These are phyloP conservation scores for Daubentonia madagascariensis DNA, from an alignment of 2,113 vertebrate genomes.

Conservation along the genomic window DNA sequence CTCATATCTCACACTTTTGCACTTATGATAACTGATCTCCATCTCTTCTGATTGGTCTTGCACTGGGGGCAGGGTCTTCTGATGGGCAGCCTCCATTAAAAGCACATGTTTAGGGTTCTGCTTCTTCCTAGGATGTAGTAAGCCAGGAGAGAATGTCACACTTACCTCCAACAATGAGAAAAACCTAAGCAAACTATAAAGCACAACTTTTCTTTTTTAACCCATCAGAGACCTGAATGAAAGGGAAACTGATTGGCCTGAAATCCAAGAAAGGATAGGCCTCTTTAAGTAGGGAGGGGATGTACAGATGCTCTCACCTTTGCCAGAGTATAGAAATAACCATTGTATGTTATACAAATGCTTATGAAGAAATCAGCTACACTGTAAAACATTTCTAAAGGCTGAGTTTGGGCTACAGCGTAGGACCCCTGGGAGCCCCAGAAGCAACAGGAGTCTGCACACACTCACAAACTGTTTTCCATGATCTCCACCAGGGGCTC, in stretches of 20 bases:
- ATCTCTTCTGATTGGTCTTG: not conserved
- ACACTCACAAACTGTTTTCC: not conserved
- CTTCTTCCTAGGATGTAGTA: not conserved
- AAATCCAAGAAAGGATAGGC: not conserved
- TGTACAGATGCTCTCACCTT: not conserved
- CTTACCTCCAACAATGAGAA: not conserved
- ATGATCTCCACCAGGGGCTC: not conserved
- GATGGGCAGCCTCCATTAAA: not conserved
- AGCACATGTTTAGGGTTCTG: not conserved
- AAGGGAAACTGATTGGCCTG: not conserved
- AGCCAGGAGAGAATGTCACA: not conserved
- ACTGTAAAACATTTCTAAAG: not conserved
- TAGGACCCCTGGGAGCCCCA: not conserved
- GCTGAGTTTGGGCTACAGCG: too few species aligned
- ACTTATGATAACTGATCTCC: not conserved
- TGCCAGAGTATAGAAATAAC: not conserved
- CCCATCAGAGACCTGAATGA: not conserved
- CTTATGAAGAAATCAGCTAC: not conserved
- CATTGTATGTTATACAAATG: not conserved
- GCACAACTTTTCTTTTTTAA: not conserved
- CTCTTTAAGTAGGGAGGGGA: not conserved
- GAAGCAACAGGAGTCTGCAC: not conserved
- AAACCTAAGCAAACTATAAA: not conserved
- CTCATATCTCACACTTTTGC: not conserved
- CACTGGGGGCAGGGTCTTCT: not conserved